A percentile compares a stretch with the other conserved stretches of the same genome.
Conservation (phyloP, 2,888 invertebrate species). For the Mimas tiliae region DNA sequence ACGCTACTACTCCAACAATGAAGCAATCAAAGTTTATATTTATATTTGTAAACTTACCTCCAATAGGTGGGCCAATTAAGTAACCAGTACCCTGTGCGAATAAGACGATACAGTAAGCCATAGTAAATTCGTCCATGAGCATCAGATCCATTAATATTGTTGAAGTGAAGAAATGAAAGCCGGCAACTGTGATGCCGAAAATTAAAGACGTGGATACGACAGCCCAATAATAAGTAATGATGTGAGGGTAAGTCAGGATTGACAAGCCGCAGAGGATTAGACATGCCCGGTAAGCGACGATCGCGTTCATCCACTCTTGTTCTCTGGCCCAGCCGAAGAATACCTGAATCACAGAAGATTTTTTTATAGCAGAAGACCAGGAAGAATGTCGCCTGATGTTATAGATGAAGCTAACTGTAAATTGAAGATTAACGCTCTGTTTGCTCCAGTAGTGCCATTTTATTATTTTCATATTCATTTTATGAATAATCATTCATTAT, state of each 20-base stretch:
- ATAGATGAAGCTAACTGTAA: no score
- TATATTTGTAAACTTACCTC: constrained; percentile 83
- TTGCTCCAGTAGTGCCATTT: no score
- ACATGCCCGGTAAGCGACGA: constrained; percentile 92
- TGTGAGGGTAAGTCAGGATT: constrained; percentile 85
- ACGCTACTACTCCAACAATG: no score
- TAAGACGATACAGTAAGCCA: constrained; percentile 94
- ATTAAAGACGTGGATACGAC: constrained; percentile 83
- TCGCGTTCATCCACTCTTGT: constrained; percentile 92
- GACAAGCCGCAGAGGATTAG: constrained; percentile 88
- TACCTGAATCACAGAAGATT: constrained; percentile 77
- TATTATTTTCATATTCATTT: no score
- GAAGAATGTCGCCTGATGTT: no score
- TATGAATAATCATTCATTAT: no score
- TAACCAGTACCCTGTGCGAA: constrained; percentile 97
- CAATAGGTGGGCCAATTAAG: constrained; percentile 95
- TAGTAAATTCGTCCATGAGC: constrained; percentile 95
- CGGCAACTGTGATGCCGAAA: constrained; percentile 96
- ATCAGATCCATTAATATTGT: constrained; percentile 95
- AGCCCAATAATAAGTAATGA: constrained; percentile 78
- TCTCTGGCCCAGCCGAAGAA: constrained; percentile 95
- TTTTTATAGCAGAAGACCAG: no score
- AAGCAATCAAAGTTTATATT: no score
- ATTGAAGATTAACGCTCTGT: no score
- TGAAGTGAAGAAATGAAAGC: constrained; percentile 95